Percentiles rank a stretch among this genome's conserved stretches.
These are phyloP conservation scores for Halictus ligatus DNA, from an alignment of 2,888 invertebrate genomes.

Conservation along the genomic window DNA sequence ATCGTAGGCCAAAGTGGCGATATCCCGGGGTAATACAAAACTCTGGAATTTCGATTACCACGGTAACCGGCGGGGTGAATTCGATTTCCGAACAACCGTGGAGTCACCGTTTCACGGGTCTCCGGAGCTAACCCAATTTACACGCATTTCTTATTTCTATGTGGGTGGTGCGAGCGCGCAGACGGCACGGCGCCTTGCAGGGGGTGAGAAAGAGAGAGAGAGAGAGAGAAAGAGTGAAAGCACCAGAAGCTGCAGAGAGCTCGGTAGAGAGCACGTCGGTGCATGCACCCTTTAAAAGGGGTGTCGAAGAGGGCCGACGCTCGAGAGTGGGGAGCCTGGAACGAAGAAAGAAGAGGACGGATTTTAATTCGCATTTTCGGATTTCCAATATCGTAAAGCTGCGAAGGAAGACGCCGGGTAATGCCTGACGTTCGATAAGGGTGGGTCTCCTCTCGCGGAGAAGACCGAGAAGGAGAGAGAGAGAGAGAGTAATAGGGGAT, in stretches of 20 bases:
- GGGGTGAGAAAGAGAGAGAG: neutral
- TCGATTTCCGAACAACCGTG: conserved; percentile 52
- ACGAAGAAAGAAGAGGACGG: conserved; percentile 52
- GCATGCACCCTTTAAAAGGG: conserved; percentile 11
- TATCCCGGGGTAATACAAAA: conserved; percentile 17
- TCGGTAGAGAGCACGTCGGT: conserved; percentile 33
- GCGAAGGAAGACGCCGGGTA: conserved; percentile 71
- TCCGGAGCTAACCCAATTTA: conserved; percentile 60
- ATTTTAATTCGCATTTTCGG: conserved; percentile 79
- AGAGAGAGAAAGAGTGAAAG: neutral
- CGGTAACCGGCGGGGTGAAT: conserved; percentile 42
- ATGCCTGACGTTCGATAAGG: conserved; percentile 77
- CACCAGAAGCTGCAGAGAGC: neutral
- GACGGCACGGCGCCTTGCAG: conserved; percentile 12
- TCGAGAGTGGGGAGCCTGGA: conserved; percentile 16
- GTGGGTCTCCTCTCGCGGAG: conserved; percentile 66
- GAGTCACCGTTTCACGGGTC: conserved; percentile 43
- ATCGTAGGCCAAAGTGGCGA: conserved; percentile 15
- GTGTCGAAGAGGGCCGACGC: conserved; percentile 27
- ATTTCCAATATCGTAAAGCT: conserved; percentile 80
- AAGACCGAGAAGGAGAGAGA: conserved; percentile 49
- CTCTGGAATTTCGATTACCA: conserved; percentile 48
- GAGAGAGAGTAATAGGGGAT: conserved; percentile 1
- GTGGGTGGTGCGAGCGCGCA: conserved; percentile 34
- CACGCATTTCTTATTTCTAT: conserved; percentile 64